A percentile compares a stretch with the other conserved stretches of the same genome.
Conservation (phyloP, 2,888 invertebrate species). For the Matsumyia berberina region DNA sequence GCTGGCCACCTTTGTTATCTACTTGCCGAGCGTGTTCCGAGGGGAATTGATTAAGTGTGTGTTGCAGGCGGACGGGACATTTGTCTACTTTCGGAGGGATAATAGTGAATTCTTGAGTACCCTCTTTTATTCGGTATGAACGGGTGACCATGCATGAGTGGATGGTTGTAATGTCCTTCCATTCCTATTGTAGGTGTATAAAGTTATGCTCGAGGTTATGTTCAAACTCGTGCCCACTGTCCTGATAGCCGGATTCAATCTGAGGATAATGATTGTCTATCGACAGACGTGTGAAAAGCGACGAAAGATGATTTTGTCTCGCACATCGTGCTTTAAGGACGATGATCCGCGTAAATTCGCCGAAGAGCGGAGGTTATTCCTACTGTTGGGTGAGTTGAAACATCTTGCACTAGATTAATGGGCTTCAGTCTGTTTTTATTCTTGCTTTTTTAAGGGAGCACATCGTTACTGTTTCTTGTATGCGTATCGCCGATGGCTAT, state of each 20-base stretch:
- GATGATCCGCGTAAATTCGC: conserved; percentile 88
- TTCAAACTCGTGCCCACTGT: conserved; percentile 89
- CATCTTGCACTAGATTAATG: no score
- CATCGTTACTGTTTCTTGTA: conserved; percentile 88
- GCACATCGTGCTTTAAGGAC: conserved; percentile 85
- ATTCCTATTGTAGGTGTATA: conserved; percentile 85
- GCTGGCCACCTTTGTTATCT: conserved; percentile 87
- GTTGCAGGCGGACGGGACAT: conserved; percentile 84
- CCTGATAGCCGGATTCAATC: conserved; percentile 87
- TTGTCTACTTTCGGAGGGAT: conserved; percentile 86
- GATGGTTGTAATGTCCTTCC: background rate
- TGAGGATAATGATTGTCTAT: conserved; percentile 88
- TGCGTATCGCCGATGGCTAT: conserved; percentile 90
- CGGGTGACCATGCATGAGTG: background rate
- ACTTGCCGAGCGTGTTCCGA: conserved; percentile 89
- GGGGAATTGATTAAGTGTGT: conserved; percentile 86
- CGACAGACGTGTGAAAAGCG: conserved; percentile 88
- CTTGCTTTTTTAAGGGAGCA: conserved; percentile 83
- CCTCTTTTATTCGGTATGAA: conserved; percentile 85
- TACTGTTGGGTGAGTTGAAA: conserved; percentile 85
- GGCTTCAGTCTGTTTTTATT: background rate
- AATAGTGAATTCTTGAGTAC: conserved; percentile 85
- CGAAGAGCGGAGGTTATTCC: conserved; percentile 88
- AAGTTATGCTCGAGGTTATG: conserved; percentile 87
- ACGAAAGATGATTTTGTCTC: conserved; percentile 87